These are phyloP conservation scores for Belonocnema kinseyi DNA, from an alignment of 1,140 invertebrate species.

Conservation along the genomic window DNA sequence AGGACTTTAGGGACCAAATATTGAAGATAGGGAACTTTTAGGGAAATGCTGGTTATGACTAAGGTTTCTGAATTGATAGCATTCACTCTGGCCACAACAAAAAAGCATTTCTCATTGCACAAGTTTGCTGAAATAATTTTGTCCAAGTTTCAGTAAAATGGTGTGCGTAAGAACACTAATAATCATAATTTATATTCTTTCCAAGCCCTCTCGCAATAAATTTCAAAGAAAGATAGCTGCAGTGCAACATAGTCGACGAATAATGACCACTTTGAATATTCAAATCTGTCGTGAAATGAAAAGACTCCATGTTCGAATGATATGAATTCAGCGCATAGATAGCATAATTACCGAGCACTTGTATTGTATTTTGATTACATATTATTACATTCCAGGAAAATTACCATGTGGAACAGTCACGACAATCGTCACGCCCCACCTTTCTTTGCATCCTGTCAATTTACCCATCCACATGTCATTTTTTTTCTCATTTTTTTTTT, in stretches of 20 bases:
- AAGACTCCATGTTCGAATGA: slow-evolving; percentile 10
- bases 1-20: too few species aligned
- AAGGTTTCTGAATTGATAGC: too few species aligned
- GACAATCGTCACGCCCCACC: slow-evolving; percentile 25
- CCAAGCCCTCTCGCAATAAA: slow-evolving; percentile 1
- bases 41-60: too few species aligned
- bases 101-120: too few species aligned
- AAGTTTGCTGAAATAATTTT: too few species aligned
- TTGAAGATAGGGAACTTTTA: too few species aligned
- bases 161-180: too few species aligned
- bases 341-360: slow-evolving; percentile 15
- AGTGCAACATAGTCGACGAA: slow-evolving; percentile 2
- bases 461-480: slow-evolving; percentile 37
- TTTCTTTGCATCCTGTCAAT: slow-evolving; percentile 28
- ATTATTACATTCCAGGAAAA: slow-evolving; percentile 26
- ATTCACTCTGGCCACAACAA: too few species aligned
- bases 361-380: slow-evolving; percentile 27
- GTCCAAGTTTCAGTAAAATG: too few species aligned
- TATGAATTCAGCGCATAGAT: slow-evolving; percentile 11
- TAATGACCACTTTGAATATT: slow-evolving; percentile 23
- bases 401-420: slow-evolving; percentile 21
- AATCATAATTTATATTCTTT: background rate
- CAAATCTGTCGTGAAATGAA: slow-evolving; percentile 19
- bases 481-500: slow-evolving; percentile 34
- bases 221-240: background rate